These are phyloP conservation scores for Halcyon senegalensis DNA, from an alignment of 2,113 vertebrate species.

Conservation along the genomic window DNA sequence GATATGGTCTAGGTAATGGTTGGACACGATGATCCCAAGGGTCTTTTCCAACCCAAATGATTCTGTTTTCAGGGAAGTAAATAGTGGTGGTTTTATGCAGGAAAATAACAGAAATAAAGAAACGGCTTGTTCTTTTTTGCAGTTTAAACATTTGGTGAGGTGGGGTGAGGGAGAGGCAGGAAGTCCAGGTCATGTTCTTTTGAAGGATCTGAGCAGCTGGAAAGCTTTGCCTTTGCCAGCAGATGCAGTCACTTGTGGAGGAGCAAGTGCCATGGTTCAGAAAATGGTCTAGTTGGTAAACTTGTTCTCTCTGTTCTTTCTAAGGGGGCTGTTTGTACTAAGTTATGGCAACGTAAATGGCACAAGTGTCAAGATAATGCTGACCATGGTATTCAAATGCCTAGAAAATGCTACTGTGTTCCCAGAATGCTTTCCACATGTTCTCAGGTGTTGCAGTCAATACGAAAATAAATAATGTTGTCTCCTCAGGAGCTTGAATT, in stretches of 20 bases:
- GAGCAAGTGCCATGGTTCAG: background rate
- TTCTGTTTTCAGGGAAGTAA: background rate
- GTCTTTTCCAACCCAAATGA: too few species aligned
- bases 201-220: background rate
- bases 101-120: background rate
- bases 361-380: background rate
- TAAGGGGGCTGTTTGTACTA: background rate
- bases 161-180: accelerated
- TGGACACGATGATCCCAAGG: too few species aligned
- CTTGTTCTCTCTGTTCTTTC: background rate
- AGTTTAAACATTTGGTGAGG: background rate
- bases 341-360: background rate
- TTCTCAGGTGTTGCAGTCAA: background rate
- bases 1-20: too few species aligned
- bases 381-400: background rate
- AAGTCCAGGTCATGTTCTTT: background rate
- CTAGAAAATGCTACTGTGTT: background rate
- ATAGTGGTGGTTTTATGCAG: background rate
- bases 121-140: background rate
- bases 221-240: background rate
- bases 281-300: background rate
- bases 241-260: background rate
- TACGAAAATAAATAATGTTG: background rate
- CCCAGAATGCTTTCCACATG: background rate
- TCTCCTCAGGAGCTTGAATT: background rate